Evolutionary conservation across 2,797 vertebrate genomes (phyloP).

Genomic region (Cynopterus sphinx): DNA sequence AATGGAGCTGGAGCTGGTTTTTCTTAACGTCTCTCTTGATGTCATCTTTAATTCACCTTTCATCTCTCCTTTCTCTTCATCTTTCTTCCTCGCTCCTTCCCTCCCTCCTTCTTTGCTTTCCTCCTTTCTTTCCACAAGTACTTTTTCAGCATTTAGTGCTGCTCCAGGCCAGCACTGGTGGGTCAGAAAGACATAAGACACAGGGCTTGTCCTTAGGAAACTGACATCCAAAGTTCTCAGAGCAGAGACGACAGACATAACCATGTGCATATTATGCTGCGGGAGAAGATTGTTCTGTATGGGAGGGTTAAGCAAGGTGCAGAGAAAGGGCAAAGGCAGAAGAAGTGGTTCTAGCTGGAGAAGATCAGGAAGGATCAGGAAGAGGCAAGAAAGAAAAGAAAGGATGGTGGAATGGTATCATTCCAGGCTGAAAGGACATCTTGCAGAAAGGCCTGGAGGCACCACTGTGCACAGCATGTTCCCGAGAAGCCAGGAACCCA

Average conservation of each 20-base stretch:
- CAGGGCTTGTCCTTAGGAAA: not conserved
- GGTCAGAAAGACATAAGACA: not conserved
- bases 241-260: not conserved
- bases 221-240: not conserved
- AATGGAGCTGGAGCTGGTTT: not conserved
- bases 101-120: not conserved
- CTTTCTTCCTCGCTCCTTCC: too few relatives aligned
- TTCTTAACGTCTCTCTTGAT: not conserved
- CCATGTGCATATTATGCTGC: not conserved
- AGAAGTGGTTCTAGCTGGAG: not conserved
- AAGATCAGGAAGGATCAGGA: not conserved
- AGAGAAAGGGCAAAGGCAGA: not conserved
- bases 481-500: not conserved
- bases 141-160: not conserved
- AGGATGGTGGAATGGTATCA: not conserved
- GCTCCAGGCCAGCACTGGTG: not conserved
- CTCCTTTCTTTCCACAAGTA: not conserved
- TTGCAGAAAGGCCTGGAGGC: not conserved
- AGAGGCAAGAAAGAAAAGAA: not conserved
- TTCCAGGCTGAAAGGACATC: not conserved
- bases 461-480: rapidly evolving
- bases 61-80: too few relatives aligned
- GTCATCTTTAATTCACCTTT: not conserved
- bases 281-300: not conserved
- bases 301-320: not conserved